Percentiles rank a stretch among this genome's conserved stretches.
Evolutionary conservation across 2,113 vertebrate genomes (phyloP).

Genomic region (Clinocottus analis): DNA sequence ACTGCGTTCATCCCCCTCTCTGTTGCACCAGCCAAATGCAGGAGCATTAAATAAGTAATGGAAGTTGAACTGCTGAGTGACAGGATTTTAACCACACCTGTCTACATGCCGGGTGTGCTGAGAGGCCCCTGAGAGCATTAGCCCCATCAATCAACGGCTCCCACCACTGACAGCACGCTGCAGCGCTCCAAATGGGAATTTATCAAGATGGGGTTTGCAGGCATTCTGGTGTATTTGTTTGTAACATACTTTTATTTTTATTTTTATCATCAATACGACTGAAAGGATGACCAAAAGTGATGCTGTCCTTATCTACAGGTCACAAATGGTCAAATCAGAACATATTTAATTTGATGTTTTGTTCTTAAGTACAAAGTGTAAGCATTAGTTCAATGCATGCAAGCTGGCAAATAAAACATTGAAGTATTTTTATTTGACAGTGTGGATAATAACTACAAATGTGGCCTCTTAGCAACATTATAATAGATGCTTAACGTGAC

Average conservation of each 20-base stretch:
- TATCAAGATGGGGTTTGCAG: slow-evolving; percentile 18
- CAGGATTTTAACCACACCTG: slow-evolving; percentile 67
- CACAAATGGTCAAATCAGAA: slow-evolving; percentile 31
- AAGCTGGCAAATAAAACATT: slow-evolving; percentile 5
- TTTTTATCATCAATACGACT: neutral
- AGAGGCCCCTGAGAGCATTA: slow-evolving; percentile 38
- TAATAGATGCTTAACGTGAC: neutral
- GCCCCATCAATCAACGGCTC: slow-evolving; percentile 62
- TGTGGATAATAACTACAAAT: neutral
- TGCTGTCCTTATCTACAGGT: neutral
- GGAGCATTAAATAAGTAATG: slow-evolving; percentile 65
- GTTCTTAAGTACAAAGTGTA: slow-evolving; percentile 20
- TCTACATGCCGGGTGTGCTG: slow-evolving; percentile 38
- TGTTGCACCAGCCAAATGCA: slow-evolving; percentile 46
- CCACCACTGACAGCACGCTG: slow-evolving; percentile 25
- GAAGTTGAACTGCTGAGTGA: slow-evolving; percentile 66
- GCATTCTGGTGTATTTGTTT: slow-evolving; percentile 10
- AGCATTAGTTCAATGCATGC: neutral
- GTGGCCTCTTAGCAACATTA: neutral
- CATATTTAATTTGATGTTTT: slow-evolving; percentile 32
- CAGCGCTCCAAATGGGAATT: slow-evolving; percentile 42
- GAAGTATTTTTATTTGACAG: neutral
- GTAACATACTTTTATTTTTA: too few species aligned
- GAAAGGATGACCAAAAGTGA: neutral
- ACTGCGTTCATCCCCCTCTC: slow-evolving; percentile 58